phyloP scores from a whole-genome alignment of 2,888 invertebrate genomes.

The Drosophila anomalipes region DNA sequence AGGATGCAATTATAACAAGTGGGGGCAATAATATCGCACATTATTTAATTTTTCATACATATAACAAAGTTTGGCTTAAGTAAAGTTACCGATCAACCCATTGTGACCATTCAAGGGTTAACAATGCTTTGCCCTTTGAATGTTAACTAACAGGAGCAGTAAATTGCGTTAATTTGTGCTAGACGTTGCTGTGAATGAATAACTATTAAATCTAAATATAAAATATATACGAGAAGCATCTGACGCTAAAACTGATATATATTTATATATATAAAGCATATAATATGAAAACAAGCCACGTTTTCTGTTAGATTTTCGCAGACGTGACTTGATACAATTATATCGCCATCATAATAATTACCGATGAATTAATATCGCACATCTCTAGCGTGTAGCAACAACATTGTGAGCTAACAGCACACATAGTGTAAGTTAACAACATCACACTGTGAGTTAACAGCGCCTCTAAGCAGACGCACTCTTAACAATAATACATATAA shows the following conservation, averaged over 20 bases:
- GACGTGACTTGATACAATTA: background rate
- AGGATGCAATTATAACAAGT: background rate
- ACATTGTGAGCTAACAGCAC: constrained; percentile 20
- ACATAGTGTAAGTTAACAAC: constrained; percentile 19
- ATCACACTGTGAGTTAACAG: constrained; percentile 41
- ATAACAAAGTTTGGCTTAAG: background rate
- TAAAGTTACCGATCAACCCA: background rate
- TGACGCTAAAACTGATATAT: background rate
- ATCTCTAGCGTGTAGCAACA: constrained; percentile 38
- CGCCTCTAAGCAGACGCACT: constrained; percentile 42
- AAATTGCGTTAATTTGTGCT: constrained; percentile 33
- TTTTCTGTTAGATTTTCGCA: background rate
- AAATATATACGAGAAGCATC: background rate
- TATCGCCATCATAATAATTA: background rate
- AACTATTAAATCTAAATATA: background rate
- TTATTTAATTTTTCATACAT: background rate
- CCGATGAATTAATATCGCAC: constrained; percentile 13
- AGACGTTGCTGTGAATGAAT: background rate
- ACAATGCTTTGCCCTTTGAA: background rate
- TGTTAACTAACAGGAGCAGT: constrained; percentile 44
- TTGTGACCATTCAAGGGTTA: constrained; percentile 20
- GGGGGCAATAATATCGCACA: background rate
- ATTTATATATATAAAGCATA: background rate
- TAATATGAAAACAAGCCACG: background rate
- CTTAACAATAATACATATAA: constrained; percentile 38